These are phyloP conservation scores for Clepsis dumicolana DNA, from an alignment of 2,888 invertebrate species.

Conservation along the genomic window DNA sequence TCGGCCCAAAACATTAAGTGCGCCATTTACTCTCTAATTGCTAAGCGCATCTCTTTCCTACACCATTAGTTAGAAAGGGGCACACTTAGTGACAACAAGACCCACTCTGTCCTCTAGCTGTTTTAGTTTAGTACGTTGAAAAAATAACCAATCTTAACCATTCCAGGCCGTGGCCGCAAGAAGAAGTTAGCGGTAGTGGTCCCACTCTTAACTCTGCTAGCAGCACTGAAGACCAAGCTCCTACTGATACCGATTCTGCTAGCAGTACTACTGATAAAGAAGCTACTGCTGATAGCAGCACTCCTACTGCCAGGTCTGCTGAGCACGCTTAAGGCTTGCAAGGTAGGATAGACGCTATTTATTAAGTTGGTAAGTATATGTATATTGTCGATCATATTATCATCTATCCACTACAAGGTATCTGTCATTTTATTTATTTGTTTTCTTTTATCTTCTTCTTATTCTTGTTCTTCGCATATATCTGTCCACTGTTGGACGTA, in stretches of 20 bases:
- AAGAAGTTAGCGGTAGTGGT: conserved; percentile 83
- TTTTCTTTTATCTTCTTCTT: not conserved
- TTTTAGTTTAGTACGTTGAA: not conserved
- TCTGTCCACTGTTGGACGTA: no score
- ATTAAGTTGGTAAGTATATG: conserved; percentile 31
- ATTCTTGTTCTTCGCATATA: not conserved
- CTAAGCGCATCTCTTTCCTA: no score
- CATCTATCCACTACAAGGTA: conserved; percentile 6
- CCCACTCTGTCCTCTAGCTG: no score
- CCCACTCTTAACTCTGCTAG: conserved; percentile 82
- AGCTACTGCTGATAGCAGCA: conserved; percentile 87
- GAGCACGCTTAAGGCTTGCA: conserved; percentile 85
- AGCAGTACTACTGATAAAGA: conserved; percentile 88
- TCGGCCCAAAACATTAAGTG: no score
- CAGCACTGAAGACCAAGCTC: conserved; percentile 85
- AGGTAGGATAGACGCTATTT: conserved; percentile 62
- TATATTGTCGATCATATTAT: conserved; percentile 11
- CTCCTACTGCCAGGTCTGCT: conserved; percentile 87
- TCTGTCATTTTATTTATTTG: not conserved
- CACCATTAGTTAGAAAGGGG: no score
- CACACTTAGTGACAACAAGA: no score
- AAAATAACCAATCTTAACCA: conserved; percentile 21
- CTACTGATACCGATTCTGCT: conserved; percentile 87
- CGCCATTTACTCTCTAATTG: no score
- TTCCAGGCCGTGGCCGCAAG: conserved; percentile 82